Base-by-base conservation (phyloP, 2,113 vertebrate genomes). In the Scartelaos histophorus region DNA sequence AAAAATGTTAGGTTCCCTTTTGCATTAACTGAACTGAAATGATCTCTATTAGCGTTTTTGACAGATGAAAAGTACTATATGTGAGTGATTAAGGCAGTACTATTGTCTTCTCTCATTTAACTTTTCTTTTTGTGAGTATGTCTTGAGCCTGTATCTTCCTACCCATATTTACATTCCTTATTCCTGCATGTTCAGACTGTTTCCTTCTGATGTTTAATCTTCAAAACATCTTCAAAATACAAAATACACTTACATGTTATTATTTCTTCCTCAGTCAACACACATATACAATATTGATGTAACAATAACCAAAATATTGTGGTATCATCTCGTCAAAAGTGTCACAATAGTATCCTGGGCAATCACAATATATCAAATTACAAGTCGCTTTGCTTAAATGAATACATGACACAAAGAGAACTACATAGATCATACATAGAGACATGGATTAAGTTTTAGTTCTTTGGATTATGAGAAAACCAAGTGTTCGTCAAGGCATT, bases 1-100 rank as follows among this genome's bases (percentile, higher is more conserved):
- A 43, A 73, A 56, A 81, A 19, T 66, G 19, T 51, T 67, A 56
- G 65, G 34, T 51, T 7, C n/a, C 38, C 38, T 66, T 77, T 77
- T 62, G 25, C 66, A n/a, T 60, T 62, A 49, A 24, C 21, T 3
- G 10, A 10, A 19, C 47, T 6, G 15, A 4, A 17, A 51, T 51
- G 16, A 51, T 51, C 7, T 51, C 6, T 17, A 51, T 51, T 19
- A 19, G 47, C 1, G 17, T 51, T 51, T 51, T 17, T 19, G 16
- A 0, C 16, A 4, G 5, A 51, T 51, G 47, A 0, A 51, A 51
- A 54, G 7, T 11, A n/a, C 19, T 54, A 17, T 54, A 54, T 19
- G 10, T 54, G 19, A 54, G 2, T 7, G 19, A 54, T 7, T 54
- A 21, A 21, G 3, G 19, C 10, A 15, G 46, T 47, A 12, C 2